A percentile compares a stretch with the other conserved stretches of the same genome.
These are phyloP conservation scores for Ophion slaviceki DNA, from an alignment of 2,888 invertebrate genomes.

Conservation along the genomic window DNA sequence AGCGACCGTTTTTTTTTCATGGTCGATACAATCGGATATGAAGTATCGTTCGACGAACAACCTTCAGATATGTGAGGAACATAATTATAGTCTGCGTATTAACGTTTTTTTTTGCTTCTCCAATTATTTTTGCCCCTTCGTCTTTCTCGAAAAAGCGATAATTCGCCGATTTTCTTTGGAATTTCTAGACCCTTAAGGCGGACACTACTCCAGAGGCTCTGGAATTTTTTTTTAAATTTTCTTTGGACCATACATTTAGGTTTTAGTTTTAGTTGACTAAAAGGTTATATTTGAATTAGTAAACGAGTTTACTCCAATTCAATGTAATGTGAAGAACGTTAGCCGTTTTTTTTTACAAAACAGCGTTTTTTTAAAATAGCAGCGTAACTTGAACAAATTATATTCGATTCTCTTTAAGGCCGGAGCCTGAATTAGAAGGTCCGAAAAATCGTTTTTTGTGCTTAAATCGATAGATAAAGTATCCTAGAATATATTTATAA, in stretches of 20 bases:
- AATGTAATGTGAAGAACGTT: neutral
- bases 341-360: neutral
- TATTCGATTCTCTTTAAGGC: neutral
- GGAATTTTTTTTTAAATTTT: neutral
- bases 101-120: conserved; percentile 1
- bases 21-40: neutral
- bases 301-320: neutral
- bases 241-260: neutral
- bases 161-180: neutral
- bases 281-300: neutral
- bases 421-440: too few relatives aligned
- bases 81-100: conserved; percentile 58
- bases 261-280: neutral
- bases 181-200: neutral
- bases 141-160: neutral
- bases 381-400: neutral
- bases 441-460: too few relatives aligned
- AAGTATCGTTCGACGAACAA: conserved; percentile 50
- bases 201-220: neutral
- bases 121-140: neutral
- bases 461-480: too few relatives aligned
- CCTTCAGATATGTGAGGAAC: conserved; percentile 58
- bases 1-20: neutral
- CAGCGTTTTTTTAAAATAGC: neutral
- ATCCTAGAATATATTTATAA: too few relatives aligned